Conservation (phyloP, 2,797 vertebrate genomes). For the Silurus lanzhouensis region DNA sequence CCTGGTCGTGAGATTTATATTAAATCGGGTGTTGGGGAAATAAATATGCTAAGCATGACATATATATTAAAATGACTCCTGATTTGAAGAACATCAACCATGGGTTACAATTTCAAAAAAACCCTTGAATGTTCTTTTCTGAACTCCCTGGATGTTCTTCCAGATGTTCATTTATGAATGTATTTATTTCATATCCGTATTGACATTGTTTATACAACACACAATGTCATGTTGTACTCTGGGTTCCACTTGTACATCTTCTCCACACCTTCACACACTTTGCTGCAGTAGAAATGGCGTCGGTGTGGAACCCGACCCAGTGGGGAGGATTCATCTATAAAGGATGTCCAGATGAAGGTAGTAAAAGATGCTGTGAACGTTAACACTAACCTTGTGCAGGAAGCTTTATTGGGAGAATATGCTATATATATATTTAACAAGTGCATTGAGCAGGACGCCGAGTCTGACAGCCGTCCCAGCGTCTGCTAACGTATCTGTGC, state of each 20-base stretch:
- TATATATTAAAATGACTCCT: not conserved
- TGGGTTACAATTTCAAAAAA: not conserved
- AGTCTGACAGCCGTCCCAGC: constrained; percentile 26
- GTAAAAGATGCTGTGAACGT: constrained; percentile 47
- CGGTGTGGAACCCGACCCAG: constrained; percentile 35
- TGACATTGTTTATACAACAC: not conserved
- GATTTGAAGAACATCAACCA: not conserved
- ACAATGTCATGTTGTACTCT: not conserved
- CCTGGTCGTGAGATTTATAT: not conserved
- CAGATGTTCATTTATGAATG: not conserved
- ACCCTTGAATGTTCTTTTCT: not conserved
- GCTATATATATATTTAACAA: constrained; percentile 22
- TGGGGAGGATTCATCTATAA: constrained; percentile 35
- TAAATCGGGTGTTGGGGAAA: not conserved
- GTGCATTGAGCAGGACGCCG: constrained; percentile 27
- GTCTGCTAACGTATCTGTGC: constrained; percentile 18
- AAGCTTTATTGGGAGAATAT: constrained; percentile 38
- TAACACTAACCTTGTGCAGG: constrained; percentile 16
- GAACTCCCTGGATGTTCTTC: not conserved
- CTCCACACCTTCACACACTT: constrained; percentile 23
- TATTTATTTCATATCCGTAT: not conserved
- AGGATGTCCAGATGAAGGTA: constrained; percentile 50
- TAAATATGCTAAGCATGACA: not conserved
- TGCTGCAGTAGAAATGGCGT: constrained; percentile 26
- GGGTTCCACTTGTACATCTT: not conserved